phyloP scores from a whole-genome alignment of 2,888 invertebrate genomes.

The Pinctada fucata region DNA sequence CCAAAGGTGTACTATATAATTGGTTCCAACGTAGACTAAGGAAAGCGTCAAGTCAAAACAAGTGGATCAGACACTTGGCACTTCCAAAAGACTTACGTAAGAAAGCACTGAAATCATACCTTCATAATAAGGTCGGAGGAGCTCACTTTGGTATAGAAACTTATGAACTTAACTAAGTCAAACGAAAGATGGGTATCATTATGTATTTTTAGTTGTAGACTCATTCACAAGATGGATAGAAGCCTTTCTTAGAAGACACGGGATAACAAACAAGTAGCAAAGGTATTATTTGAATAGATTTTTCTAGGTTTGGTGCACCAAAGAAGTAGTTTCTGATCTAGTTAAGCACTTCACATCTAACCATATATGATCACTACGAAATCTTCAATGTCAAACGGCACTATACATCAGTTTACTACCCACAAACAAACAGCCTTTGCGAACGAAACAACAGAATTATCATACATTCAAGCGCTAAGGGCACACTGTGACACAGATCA shows the following conservation, averaged over 20 bases:
- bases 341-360: conserved; percentile 44
- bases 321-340: conserved; percentile 33
- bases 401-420: conserved; percentile 41
- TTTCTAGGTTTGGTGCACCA: conserved; percentile 40
- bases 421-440: conserved; percentile 35
- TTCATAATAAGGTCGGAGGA: conserved; percentile 28
- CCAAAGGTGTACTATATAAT: conserved; percentile 29
- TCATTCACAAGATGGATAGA: conserved; percentile 45
- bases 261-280: conserved; percentile 36
- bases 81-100: conserved; percentile 18
- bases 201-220: conserved; percentile 46
- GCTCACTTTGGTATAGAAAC: conserved; percentile 29
- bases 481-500: conserved; percentile 43
- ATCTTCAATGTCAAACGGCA: conserved; percentile 39
- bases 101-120: conserved; percentile 24
- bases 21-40: conserved; percentile 23
- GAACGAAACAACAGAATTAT: conserved; percentile 41
- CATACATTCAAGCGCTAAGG: conserved; percentile 32
- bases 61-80: conserved; percentile 27
- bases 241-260: conserved; percentile 39
- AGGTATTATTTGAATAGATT: conserved; percentile 33
- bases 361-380: conserved; percentile 39
- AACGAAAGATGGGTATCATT: conserved; percentile 36
- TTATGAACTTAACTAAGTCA: background rate
- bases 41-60: background rate